Percentiles rank a stretch among this genome's conserved stretches.
Conservation (phyloP, 2,113 vertebrate species). For the Helogale parvula region DNA sequence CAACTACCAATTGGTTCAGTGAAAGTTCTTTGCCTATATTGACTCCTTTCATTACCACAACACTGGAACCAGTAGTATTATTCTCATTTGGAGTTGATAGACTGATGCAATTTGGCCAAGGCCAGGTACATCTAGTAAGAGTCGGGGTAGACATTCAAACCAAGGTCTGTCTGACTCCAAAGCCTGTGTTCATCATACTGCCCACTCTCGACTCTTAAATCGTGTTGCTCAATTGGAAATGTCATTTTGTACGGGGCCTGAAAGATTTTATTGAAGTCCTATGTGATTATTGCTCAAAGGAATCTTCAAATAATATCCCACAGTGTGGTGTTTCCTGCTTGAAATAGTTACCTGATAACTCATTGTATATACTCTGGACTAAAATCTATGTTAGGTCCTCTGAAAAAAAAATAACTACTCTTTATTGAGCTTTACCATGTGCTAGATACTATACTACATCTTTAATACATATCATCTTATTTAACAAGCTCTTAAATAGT, state of each 20-base stretch:
- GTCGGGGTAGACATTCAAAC: neutral
- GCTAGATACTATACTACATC: neutral
- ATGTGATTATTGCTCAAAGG: neutral
- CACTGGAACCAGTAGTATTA: neutral
- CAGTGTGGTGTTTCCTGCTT: neutral
- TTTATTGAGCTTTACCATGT: neutral
- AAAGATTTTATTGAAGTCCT: constrained; percentile 33
- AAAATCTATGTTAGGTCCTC: neutral
- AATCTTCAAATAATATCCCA: neutral
- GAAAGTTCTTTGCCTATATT: neutral
- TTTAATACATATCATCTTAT: neutral
- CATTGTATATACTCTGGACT: neutral
- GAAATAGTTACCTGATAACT: neutral
- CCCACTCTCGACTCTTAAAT: neutral
- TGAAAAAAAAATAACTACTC: neutral
- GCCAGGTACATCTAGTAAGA: neutral
- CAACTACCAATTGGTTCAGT: neutral
- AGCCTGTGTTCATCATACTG: neutral
- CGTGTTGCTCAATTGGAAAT: neutral
- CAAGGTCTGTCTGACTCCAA: neutral
- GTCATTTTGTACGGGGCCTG: neutral
- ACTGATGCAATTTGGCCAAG: neutral
- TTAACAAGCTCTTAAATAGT: neutral
- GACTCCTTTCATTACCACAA: neutral
- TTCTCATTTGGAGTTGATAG: neutral